These are phyloP conservation scores for Salmo trutta DNA, from an alignment of 2,797 vertebrate species.

Conservation along the genomic window DNA sequence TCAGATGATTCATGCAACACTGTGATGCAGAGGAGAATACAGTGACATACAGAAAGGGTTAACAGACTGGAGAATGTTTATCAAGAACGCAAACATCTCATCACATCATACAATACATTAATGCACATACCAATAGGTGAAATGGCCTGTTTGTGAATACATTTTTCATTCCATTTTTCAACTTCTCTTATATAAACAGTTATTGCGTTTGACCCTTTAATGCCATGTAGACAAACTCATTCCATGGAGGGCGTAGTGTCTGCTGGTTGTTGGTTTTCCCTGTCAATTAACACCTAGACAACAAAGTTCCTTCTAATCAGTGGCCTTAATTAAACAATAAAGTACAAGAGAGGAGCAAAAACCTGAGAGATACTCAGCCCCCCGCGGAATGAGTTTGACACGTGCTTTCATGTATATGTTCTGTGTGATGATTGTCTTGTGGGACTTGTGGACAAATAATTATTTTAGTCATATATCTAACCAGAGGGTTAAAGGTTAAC, in stretches of 20 bases:
- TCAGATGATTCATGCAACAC: background rate
- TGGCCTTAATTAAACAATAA: too few relatives aligned
- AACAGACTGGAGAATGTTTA: background rate
- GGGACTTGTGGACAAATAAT: background rate
- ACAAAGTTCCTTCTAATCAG: too few relatives aligned
- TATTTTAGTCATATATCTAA: background rate
- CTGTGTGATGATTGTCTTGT: background rate
- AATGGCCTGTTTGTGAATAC: background rate
- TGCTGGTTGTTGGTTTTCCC: too few relatives aligned
- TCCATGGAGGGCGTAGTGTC: too few relatives aligned
- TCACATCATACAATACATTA: background rate
- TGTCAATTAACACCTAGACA: too few relatives aligned
- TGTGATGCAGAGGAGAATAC: background rate
- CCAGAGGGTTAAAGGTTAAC: background rate
- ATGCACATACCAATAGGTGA: background rate
- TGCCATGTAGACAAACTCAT: too few relatives aligned
- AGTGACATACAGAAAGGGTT: background rate
- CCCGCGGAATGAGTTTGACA: too few relatives aligned
- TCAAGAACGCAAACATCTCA: background rate
- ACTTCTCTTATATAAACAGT: too few relatives aligned
- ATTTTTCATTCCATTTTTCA: background rate
- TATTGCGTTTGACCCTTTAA: too few relatives aligned
- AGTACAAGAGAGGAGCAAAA: too few relatives aligned
- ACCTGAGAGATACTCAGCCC: too few relatives aligned
- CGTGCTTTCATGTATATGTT: background rate